Conservation (phyloP, 1,140 invertebrate genomes). For the Panulirus ornatus region DNA sequence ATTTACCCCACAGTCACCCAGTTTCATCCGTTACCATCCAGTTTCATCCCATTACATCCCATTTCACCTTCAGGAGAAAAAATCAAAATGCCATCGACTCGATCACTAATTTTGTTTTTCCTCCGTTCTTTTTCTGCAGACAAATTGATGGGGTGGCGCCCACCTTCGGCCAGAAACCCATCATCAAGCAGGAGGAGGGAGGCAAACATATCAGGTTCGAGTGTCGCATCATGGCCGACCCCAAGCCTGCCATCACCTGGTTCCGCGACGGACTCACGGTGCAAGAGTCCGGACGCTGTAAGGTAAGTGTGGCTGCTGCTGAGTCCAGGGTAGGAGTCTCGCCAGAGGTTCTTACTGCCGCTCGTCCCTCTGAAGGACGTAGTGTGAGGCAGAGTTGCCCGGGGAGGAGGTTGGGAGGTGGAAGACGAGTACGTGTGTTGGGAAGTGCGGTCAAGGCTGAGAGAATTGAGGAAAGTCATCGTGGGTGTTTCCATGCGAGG, state of each 20-base stretch:
- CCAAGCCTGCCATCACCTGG: constrained; percentile 93
- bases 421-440: too few relatives aligned
- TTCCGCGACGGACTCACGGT: constrained; percentile 91
- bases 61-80: background rate
- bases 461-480: too few relatives aligned
- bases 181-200: constrained; percentile 97
- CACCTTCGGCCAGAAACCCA: constrained; percentile 97
- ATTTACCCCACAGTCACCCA: background rate
- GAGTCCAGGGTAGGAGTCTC: too few relatives aligned
- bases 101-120: background rate
- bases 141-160: constrained; percentile 98
- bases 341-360: too few relatives aligned
- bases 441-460: too few relatives aligned
- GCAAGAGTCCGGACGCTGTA: constrained; percentile 87
- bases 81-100: background rate
- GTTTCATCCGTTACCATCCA: too few relatives aligned
- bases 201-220: constrained; percentile 97
- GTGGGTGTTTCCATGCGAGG: too few relatives aligned
- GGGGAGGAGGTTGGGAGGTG: too few relatives aligned
- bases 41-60: too few relatives aligned
- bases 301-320: constrained; percentile 81
- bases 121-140: constrained; percentile 80
- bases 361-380: too few relatives aligned
- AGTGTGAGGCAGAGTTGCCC: too few relatives aligned
- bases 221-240: constrained; percentile 96